phyloP scores from a whole-genome alignment of 2,888 invertebrate genomes.

The Margaritifera margaritifera region DNA sequence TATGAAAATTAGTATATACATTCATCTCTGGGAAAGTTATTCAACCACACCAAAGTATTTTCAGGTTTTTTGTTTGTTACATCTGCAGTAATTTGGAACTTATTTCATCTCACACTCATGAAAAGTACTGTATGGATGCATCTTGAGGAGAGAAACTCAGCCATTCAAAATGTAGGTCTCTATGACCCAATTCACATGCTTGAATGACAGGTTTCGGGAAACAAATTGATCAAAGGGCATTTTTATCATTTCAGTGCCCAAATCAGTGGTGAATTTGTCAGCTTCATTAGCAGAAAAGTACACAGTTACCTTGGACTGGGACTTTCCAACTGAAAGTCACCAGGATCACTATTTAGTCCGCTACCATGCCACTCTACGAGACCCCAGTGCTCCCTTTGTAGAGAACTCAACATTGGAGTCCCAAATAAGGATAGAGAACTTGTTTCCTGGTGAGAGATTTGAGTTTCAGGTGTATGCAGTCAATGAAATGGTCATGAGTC shows the following conservation, averaged over 20 bases:
- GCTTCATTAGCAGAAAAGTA: conserved; percentile 20
- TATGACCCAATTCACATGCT: no score
- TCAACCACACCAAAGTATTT: no score
- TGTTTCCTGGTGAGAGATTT: conserved; percentile 58
- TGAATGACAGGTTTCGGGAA: no score
- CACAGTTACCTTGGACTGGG: conserved; percentile 45
- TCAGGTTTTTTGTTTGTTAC: no score
- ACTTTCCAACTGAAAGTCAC: conserved; percentile 34
- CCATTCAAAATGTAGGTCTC: no score
- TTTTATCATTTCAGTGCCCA: conserved; percentile 44
- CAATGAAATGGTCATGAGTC: conserved; percentile 43
- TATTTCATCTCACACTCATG: no score
- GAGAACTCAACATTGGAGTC: conserved; percentile 31
- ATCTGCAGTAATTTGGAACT: no score
- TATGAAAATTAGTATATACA: no score
- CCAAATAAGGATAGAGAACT: conserved; percentile 28
- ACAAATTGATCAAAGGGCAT: no score
- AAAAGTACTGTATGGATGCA: no score
- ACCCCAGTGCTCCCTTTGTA: conserved; percentile 34
- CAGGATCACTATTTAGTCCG: conserved; percentile 42
- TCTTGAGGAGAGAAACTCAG: no score
- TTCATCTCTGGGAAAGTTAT: no score
- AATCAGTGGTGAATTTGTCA: conserved; percentile 42
- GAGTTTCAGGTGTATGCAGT: conserved; percentile 51
- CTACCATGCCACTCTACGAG: conserved; percentile 45